Conservation (phyloP, 2,113 vertebrate genomes). For the Syrrhaptes paradoxus region DNA sequence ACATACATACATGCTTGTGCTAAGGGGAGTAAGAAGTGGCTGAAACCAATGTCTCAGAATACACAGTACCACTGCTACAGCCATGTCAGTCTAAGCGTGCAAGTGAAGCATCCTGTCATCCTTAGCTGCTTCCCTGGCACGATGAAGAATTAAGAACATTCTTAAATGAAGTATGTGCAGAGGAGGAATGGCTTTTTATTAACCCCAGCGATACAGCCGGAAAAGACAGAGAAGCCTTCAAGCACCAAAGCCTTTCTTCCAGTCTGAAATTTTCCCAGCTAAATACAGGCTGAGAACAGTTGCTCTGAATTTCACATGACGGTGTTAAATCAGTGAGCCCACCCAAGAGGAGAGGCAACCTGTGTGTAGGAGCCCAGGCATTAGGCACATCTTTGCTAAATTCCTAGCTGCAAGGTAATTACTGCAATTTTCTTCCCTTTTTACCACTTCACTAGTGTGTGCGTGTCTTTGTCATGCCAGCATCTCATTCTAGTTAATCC, state of each 20-base stretch:
- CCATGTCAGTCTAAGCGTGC: not conserved
- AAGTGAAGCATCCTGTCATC: not conserved
- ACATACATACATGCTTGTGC: not conserved
- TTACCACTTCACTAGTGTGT: not conserved
- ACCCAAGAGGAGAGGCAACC: constrained; percentile 22
- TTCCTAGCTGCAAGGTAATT: not conserved
- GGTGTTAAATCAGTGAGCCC: constrained; percentile 23
- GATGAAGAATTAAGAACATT: not conserved
- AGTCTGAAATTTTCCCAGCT: not conserved
- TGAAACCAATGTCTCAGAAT: not conserved
- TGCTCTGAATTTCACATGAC: not conserved
- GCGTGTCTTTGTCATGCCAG: not conserved
- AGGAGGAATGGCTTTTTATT: not conserved
- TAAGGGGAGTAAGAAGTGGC: not conserved
- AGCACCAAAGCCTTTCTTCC: not conserved
- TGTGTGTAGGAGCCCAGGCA: not conserved
- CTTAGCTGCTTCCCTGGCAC: not conserved
- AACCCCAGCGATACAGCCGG: not conserved
- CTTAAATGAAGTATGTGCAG: not conserved
- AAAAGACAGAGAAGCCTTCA: not conserved
- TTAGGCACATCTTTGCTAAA: constrained; percentile 27
- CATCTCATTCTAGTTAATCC: not conserved
- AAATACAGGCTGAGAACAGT: not conserved
- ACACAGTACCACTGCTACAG: not conserved
- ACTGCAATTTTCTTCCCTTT: not conserved